Evolutionary conservation across 2,113 vertebrate genomes (phyloP), one percentile per base, ranked within the genome.

Genomic region (Seriola rivoliana): DNA sequence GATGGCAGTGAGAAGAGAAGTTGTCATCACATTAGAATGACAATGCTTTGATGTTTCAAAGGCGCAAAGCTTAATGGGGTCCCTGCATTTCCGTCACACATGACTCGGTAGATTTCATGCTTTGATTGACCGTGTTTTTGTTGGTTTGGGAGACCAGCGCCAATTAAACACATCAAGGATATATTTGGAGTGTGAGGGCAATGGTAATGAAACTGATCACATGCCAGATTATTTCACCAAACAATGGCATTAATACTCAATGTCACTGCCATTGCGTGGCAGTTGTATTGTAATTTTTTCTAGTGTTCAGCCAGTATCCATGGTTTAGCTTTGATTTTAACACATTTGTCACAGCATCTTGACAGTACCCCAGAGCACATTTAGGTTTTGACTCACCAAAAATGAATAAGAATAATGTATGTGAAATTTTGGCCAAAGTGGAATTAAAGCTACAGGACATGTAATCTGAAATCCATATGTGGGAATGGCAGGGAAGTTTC

Each of bases 31-130:
- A 79, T 86, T 75, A 59, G 25, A 87, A 82, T 83, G 80, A 84
- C 48, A 52, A 11, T 64, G 57, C 81, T 89, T 78, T 89, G 79
- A 90, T 87, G 63, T 91, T 76, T 80, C 62, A 65, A 67, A 50
- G 38, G 70, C 79, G 73, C 66, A 32, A 68, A 62, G 58, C 64
- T 65, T 67, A 80, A 78, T 82, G 79, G 67, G 21, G 50, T 78
- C 58, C 25, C 62, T 78, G 38, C 13, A 23, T 75, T 73, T 80
- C 46, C 29, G 65, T 59, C 46, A 50, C 73, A 78, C 38, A 42
- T 57, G 10, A 63, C 34, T 68, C 48, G 29, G 29, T 59, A 2
- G n/a, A 71, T 80, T 73, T 85, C 42, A 80, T 71, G 54, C 58
- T 86, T 68, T 48, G 12, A 74, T 23, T 60, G 10, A 52, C 11